Base-by-base conservation (phyloP, 1,140 invertebrate genomes). In the Lucilia cuprina region DNA sequence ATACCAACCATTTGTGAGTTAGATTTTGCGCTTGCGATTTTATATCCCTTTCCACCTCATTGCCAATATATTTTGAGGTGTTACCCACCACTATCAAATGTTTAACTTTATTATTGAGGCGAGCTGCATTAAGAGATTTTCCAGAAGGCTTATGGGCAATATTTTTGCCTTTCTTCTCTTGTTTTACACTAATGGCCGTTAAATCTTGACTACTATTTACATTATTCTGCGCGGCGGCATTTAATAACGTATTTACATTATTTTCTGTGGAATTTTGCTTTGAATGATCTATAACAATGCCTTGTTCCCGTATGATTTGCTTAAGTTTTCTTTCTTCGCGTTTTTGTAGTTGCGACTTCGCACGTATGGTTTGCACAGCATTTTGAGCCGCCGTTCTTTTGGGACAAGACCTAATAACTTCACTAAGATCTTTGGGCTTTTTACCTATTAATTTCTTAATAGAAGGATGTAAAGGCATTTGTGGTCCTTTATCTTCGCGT, bases 1-100 rank as follows among this genome's bases (percentile, higher is more conserved):
- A 98, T 78, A 98, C 93, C 91, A 97, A 95, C 97, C 97, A 98
- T 88, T 97, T 97, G 90, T 98, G 96, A 78, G 95, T 97, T n/a
- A 95, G 93, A 94, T 88, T 74, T 82, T 83, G 47, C 41, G 41
- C 9, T 34, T 75, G 25, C 21, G 35, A 3, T 47, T 25, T 41
- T 5, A 74, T 10, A 7, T 82, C 82, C 5, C 93, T 94, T 74
- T 95, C 94, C 7, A 93, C 94, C 74, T 95, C 94, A 0, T 93
- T 92, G 2, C 94, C 94, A 50, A 96, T 94, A 92, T 94, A 97
- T 91, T 96, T 96, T 0, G 96, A 97, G 19, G 97, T 95, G 92
- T 98, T 98, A 0, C 97, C 97, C 88, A 96, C 92, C 75, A 96
- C 92, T 82, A 96, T 88, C 21, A 87, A 41, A 13, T 88, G 89